Evolutionary conservation across 92 coral and sea anemone genomes (phyloP).

Genomic region (Epizoanthus scotinus): DNA sequence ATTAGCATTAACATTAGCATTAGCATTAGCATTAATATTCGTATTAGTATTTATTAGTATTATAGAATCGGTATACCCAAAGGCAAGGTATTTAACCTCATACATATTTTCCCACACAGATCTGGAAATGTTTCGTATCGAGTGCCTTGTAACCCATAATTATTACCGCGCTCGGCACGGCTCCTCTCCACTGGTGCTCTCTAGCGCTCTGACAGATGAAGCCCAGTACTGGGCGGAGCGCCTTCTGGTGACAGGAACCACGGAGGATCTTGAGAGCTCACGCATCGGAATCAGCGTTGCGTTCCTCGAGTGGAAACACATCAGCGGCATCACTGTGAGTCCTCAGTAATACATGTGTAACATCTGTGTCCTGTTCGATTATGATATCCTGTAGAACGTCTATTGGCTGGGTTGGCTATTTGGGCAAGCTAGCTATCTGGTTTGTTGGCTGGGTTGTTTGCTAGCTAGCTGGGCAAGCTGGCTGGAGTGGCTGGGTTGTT

Average conservation of each 20-base stretch:
- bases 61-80: no score
- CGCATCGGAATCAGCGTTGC: conserved; percentile 84
- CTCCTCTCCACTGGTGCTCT: conserved; percentile 79
- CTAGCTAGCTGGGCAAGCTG: no score
- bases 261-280: conserved; percentile 79
- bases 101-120: conserved; percentile 46
- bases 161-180: conserved; percentile 95
- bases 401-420: no score
- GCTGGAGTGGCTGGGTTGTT: no score
- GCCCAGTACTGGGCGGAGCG: conserved; percentile 99
- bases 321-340: conserved; percentile 83
- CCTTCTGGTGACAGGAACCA: conserved; percentile 84
- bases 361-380: no score
- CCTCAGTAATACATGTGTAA: no score
- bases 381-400: no score
- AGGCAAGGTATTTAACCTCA: not conserved
- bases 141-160: conserved; percentile 88
- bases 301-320: conserved; percentile 56
- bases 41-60: no score
- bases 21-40: no score
- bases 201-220: conserved; percentile 80
- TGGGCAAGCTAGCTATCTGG: no score
- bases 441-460: no score
- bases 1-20: no score
- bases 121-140: conserved; percentile 90